These are phyloP conservation scores for Monopterus albus DNA, from an alignment of 2,113 vertebrate genomes.

Conservation along the genomic window DNA sequence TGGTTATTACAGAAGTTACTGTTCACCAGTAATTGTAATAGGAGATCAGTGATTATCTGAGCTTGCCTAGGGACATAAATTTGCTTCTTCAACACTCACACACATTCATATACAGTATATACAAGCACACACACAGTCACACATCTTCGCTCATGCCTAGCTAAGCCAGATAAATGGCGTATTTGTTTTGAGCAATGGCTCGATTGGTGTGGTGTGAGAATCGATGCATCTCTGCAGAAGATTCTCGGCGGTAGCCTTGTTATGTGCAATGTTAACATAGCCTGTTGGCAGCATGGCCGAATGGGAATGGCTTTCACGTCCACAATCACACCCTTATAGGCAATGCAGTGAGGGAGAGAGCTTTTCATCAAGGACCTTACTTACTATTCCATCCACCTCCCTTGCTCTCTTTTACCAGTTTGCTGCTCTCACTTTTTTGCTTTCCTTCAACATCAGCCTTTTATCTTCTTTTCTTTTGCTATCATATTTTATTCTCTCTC, in stretches of 20 bases:
- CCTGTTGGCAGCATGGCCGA: slow-evolving; percentile 68
- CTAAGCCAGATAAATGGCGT: slow-evolving; percentile 79
- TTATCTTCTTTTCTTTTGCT: slow-evolving; percentile 63
- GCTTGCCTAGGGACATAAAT: slow-evolving; percentile 63
- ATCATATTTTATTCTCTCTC: slow-evolving; percentile 61
- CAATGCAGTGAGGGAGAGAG: slow-evolving; percentile 56
- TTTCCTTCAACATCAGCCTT: slow-evolving; percentile 55
- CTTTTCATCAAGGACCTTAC: slow-evolving; percentile 73
- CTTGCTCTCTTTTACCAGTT: slow-evolving; percentile 50
- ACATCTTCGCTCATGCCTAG: slow-evolving; percentile 61
- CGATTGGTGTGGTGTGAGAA: slow-evolving; percentile 76
- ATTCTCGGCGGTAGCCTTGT: slow-evolving; percentile 66
- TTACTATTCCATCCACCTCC: slow-evolving; percentile 68
- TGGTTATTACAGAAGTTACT: slow-evolving; percentile 44
- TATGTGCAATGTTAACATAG: slow-evolving; percentile 76
- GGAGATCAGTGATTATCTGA: slow-evolving; percentile 72
- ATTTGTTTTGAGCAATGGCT: slow-evolving; percentile 84
- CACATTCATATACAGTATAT: not conserved
- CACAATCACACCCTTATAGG: slow-evolving; percentile 56
- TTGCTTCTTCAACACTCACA: slow-evolving; percentile 47
- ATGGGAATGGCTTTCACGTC: slow-evolving; percentile 69
- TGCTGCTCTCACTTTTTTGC: slow-evolving; percentile 37
- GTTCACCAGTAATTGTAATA: slow-evolving; percentile 60
- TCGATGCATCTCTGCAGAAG: slow-evolving; percentile 76
- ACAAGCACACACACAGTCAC: slow-evolving; percentile 22